phyloP scores from a whole-genome alignment of 2,797 vertebrate genomes.

The Tamandua tetradactyla region DNA sequence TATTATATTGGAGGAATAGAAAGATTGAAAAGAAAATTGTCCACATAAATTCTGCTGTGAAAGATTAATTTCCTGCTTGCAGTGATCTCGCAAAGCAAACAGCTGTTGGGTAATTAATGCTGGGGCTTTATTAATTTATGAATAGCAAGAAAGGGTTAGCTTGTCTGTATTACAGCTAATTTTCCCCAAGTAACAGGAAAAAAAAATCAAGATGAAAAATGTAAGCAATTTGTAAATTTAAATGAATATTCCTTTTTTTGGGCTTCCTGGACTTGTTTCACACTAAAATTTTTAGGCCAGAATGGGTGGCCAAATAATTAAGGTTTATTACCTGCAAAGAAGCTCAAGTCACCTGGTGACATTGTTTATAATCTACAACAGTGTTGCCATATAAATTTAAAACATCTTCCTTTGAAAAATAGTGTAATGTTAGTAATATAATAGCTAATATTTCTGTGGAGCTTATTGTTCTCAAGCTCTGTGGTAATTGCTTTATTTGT shows the following conservation, averaged over 20 bases:
- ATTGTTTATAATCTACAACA: background rate
- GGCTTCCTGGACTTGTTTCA: constrained; percentile 15
- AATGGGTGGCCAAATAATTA: background rate
- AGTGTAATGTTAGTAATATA: background rate
- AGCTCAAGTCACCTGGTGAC: background rate
- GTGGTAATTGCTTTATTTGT: background rate
- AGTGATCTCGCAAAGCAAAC: constrained; percentile 69
- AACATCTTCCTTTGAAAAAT: constrained; percentile 33
- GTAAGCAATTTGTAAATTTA: constrained; percentile 60
- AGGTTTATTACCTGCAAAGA: constrained; percentile 10
- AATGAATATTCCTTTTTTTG: constrained; percentile 55
- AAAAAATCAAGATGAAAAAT: constrained; percentile 72
- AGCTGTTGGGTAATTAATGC: constrained; percentile 77
- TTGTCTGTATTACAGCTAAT: constrained; percentile 61
- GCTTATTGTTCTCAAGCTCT: background rate
- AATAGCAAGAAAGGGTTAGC: constrained; percentile 66
- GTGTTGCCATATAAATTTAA: background rate
- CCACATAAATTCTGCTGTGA: constrained; percentile 63
- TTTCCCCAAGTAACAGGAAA: constrained; percentile 58
- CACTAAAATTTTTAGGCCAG: background rate
- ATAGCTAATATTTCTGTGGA: background rate
- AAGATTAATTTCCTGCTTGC: constrained; percentile 76
- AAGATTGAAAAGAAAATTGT: constrained; percentile 40
- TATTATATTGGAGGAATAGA: constrained; percentile 5
- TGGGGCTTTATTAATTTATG: constrained; percentile 76